Evolutionary conservation across 2,888 invertebrate genomes (phyloP).

Genomic region (Brachyptera putata): DNA sequence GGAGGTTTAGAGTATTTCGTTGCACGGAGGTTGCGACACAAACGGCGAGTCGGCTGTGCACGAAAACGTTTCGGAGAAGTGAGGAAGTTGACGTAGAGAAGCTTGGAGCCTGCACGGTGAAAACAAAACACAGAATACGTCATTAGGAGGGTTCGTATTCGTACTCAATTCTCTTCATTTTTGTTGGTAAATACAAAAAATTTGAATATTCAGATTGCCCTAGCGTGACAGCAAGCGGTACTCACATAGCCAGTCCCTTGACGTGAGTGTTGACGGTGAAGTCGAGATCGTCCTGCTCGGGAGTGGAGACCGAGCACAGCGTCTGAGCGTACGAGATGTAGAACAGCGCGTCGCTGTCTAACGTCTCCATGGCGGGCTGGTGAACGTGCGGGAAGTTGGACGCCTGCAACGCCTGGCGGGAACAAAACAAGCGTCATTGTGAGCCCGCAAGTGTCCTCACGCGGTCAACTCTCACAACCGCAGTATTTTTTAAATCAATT

Average conservation of each 20-base stretch:
- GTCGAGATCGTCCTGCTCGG: constrained; percentile 42
- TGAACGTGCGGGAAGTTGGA: constrained; percentile 42
- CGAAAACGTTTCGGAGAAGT: constrained; percentile 37
- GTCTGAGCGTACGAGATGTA: constrained; percentile 51
- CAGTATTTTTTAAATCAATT: not conserved
- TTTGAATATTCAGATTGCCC: too few species aligned
- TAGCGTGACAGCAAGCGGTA: too few species aligned
- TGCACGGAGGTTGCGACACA: constrained; percentile 1
- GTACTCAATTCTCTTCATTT: not conserved
- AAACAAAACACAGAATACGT: constrained; percentile 5
- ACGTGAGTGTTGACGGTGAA: constrained; percentile 43
- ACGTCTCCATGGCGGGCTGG: constrained; percentile 48
- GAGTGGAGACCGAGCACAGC: constrained; percentile 43
- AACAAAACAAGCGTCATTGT: constrained; percentile 22
- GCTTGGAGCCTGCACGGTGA: constrained; percentile 42
- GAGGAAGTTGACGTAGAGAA: constrained; percentile 41
- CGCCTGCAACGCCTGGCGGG: constrained; percentile 38
- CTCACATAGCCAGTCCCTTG: constrained; percentile 45
- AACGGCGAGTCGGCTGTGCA: constrained; percentile 15
- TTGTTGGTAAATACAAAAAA: not conserved
- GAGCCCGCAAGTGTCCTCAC: not conserved
- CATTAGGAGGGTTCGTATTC: constrained; percentile 12
- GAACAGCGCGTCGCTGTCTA: constrained; percentile 51
- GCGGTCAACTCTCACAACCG: not conserved
- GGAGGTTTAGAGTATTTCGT: constrained; percentile 23